These are phyloP conservation scores for Phrixothrix hirtus DNA, from an alignment of 2,888 invertebrate genomes.

Conservation along the genomic window DNA sequence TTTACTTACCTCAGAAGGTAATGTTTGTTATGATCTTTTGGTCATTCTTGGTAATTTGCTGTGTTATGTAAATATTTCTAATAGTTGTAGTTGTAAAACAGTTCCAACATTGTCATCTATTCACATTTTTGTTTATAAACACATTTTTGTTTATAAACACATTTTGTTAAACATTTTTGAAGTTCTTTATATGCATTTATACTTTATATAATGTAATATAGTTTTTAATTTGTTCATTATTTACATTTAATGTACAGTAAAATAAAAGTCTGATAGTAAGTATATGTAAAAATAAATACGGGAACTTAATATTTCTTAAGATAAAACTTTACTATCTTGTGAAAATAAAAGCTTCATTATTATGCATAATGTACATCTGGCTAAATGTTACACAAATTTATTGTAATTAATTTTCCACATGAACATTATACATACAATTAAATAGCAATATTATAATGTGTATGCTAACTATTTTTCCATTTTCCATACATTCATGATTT, in stretches of 20 bases:
- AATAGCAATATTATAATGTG: background rate
- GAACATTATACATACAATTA: background rate
- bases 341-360: slow-evolving; percentile 14
- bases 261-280: slow-evolving; percentile 23
- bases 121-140: slow-evolving; percentile 10
- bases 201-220: slow-evolving; percentile 8
- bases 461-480: background rate
- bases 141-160: too few species aligned
- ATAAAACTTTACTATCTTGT: slow-evolving; percentile 13
- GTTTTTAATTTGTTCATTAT: slow-evolving; percentile 10
- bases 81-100: slow-evolving; percentile 14
- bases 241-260: slow-evolving; percentile 15
- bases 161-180: too few species aligned
- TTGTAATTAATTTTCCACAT: too few species aligned
- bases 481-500: background rate
- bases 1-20: slow-evolving; percentile 12
- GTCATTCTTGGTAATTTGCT: slow-evolving; percentile 19
- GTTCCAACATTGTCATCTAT: slow-evolving; percentile 5
- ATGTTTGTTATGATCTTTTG: slow-evolving; percentile 9
- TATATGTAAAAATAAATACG: slow-evolving; percentile 18
- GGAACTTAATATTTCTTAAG: slow-evolving; percentile 13
- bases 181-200: slow-evolving; percentile 12
- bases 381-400: background rate
- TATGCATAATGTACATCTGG: background rate
- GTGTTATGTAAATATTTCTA: slow-evolving; percentile 28